Evolutionary conservation across 2,797 vertebrate genomes (phyloP).

Genomic region (Melopsittacus undulatus): DNA sequence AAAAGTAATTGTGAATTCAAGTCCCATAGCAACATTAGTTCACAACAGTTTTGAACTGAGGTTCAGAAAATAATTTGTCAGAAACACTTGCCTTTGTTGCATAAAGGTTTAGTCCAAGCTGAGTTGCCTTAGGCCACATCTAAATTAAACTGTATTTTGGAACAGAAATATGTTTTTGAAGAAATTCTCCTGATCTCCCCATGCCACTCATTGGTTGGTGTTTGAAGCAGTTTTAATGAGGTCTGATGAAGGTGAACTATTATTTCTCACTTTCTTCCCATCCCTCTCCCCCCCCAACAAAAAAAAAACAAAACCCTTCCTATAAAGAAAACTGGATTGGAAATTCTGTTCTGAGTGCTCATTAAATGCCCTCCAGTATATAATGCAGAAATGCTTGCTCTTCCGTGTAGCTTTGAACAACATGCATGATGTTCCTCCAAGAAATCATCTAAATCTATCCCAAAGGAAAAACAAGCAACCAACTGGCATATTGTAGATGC

Average conservation of each 20-base stretch:
- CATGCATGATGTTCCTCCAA: neutral
- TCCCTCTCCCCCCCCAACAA: too few species aligned
- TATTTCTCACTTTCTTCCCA: neutral
- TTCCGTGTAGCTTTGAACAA: neutral
- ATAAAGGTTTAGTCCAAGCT: neutral
- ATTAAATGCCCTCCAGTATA: neutral
- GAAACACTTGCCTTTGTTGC: neutral
- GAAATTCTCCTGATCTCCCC: neutral
- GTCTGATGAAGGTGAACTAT: neutral
- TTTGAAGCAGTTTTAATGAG: neutral
- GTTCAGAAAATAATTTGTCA: neutral
- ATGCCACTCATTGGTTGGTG: neutral
- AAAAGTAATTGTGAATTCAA: neutral
- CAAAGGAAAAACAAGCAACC: neutral
- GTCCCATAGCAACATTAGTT: neutral
- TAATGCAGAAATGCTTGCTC: neutral
- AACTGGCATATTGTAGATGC: neutral
- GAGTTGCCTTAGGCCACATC: neutral
- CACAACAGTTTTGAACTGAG: neutral
- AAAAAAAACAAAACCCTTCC: rapidly evolving
- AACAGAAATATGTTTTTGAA: neutral
- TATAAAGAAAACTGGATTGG: neutral
- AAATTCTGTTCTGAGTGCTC: neutral
- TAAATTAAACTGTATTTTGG: neutral
- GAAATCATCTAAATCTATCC: neutral